Percentiles rank a stretch among this genome's conserved stretches.
Evolutionary conservation across 2,888 invertebrate species (phyloP).

Genomic region (Heteromyza rotundicornis): DNA sequence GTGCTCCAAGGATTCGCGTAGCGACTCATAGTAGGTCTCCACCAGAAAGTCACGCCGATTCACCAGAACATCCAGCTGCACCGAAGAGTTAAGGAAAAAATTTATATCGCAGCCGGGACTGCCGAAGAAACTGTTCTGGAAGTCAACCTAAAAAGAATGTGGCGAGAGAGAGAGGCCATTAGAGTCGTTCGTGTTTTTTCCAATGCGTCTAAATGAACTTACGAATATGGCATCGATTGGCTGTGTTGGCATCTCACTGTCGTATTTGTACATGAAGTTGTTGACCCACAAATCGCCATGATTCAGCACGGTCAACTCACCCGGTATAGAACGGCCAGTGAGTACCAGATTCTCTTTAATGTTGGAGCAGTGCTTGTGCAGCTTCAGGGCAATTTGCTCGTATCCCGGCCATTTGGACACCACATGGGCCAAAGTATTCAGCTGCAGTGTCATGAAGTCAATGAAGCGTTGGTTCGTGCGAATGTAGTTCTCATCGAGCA

Average conservation of each 20-base stretch:
- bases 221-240: slow-evolving; percentile 63
- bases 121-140: slow-evolving; percentile 58
- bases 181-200: background rate
- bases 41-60: slow-evolving; percentile 53
- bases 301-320: slow-evolving; percentile 64
- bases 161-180: background rate
- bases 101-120: slow-evolving; percentile 62
- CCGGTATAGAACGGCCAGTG: slow-evolving; percentile 46
- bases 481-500: slow-evolving; percentile 56
- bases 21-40: slow-evolving; percentile 49
- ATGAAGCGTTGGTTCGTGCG: slow-evolving; percentile 53
- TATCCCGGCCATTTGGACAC: slow-evolving; percentile 62
- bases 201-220: slow-evolving; percentile 36
- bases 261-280: slow-evolving; percentile 65
- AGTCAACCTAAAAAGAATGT: slow-evolving; percentile 49
- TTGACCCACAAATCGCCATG: slow-evolving; percentile 67
- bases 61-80: slow-evolving; percentile 53
- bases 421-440: slow-evolving; percentile 57
- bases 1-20: slow-evolving; percentile 45
- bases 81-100: slow-evolving; percentile 61
- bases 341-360: slow-evolving; percentile 53
- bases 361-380: slow-evolving; percentile 54
- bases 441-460: slow-evolving; percentile 49
- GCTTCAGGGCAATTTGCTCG: slow-evolving; percentile 60
- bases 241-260: slow-evolving; percentile 46